Conservation (phyloP, 2,888 invertebrate species). For the Nebria brevicollis region DNA sequence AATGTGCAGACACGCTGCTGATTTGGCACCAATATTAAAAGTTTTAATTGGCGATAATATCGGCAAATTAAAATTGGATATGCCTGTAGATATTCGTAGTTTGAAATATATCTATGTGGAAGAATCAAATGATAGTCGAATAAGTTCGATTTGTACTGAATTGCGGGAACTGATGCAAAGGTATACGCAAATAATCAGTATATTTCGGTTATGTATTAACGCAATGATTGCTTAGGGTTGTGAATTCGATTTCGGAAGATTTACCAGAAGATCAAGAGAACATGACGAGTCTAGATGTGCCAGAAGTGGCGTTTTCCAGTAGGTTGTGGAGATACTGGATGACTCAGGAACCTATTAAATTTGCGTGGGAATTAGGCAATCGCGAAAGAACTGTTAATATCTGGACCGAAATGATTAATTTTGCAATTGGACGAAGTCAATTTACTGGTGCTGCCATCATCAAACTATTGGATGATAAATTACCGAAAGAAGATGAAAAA, state of each 20-base stretch:
- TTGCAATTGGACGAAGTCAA: constrained; percentile 70
- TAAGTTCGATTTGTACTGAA: constrained; percentile 77
- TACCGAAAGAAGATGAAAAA: constrained; percentile 72
- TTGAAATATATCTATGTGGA: constrained; percentile 82
- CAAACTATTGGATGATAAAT: constrained; percentile 71
- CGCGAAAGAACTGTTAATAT: constrained; percentile 67
- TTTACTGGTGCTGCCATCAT: constrained; percentile 75
- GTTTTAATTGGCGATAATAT: constrained; percentile 68
- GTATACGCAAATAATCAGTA: constrained; percentile 53
- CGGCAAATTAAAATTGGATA: constrained; percentile 68
- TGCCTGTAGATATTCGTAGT: constrained; percentile 71
- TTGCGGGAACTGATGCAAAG: constrained; percentile 72
- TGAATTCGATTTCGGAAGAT: constrained; percentile 62
- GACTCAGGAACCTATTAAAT: constrained; percentile 72
- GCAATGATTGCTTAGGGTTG: constrained; percentile 57
- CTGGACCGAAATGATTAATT: constrained; percentile 69
- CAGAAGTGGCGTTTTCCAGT: constrained; percentile 68
- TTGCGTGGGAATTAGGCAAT: constrained; percentile 73
- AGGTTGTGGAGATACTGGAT: constrained; percentile 82
- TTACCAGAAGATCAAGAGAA: constrained; percentile 52
- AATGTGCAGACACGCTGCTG: constrained; percentile 79
- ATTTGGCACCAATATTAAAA: constrained; percentile 81
- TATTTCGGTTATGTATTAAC: constrained; percentile 57
- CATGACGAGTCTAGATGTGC: constrained; percentile 53
- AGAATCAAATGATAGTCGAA: constrained; percentile 76